Conservation (phyloP, 2,888 invertebrate genomes). For the Ernsta delagoae region DNA sequence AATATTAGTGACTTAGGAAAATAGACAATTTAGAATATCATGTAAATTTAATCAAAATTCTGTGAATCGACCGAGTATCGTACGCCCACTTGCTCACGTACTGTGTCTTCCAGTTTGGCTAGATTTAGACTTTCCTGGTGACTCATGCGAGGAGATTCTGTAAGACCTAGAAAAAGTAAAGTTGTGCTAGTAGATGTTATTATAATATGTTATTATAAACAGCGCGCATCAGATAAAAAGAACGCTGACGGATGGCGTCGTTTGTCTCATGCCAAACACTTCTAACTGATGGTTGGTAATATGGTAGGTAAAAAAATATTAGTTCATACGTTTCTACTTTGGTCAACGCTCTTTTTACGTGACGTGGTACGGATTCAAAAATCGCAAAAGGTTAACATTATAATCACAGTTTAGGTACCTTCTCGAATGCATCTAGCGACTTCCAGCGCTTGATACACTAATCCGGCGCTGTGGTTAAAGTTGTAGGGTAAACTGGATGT, state of each 20-base stretch:
- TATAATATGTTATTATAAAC: too few relatives aligned
- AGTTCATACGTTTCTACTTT: too few relatives aligned
- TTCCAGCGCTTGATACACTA: constrained; percentile 91
- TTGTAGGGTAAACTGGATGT: constrained; percentile 80
- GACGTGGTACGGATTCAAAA: neutral
- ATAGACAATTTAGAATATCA: too few relatives aligned
- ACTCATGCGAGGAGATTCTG: constrained; percentile 87
- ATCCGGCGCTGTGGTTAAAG: constrained; percentile 88
- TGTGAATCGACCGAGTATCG: constrained; percentile 81
- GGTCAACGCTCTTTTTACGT: too few relatives aligned
- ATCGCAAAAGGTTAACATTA: neutral
- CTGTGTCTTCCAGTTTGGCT: constrained; percentile 88
- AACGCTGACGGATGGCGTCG: too few relatives aligned
- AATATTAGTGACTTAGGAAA: too few relatives aligned
- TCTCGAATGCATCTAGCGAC: constrained; percentile 87
- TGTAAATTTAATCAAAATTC: constrained; percentile 49
- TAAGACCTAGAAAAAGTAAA: constrained; percentile 73
- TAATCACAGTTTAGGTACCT: constrained; percentile 53
- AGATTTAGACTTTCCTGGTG: constrained; percentile 88
- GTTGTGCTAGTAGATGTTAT: too few relatives aligned
- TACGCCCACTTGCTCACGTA: constrained; percentile 89
- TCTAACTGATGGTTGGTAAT: too few relatives aligned
- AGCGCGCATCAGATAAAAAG: too few relatives aligned
- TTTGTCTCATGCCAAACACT: too few relatives aligned
- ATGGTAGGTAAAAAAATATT: too few relatives aligned